A percentile compares a stretch with the other conserved stretches of the same genome.
Evolutionary conservation across 1,140 invertebrate genomes (phyloP).

Genomic region (Lepidurus couesii): DNA sequence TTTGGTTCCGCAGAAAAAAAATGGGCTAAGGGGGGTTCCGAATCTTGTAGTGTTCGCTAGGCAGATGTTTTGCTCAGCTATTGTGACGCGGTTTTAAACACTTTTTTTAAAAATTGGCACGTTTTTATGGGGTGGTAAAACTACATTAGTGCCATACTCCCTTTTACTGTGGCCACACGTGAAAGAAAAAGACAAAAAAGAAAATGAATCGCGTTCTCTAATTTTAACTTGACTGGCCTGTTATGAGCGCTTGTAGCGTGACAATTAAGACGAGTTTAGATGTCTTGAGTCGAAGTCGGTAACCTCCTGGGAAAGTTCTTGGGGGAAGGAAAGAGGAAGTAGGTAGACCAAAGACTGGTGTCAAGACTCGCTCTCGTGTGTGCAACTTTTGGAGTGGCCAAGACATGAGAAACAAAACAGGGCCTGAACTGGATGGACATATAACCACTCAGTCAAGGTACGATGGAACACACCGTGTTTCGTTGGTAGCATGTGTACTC

Average conservation of each 20-base stretch:
- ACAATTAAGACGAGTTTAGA: neutral
- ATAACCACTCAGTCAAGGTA: neutral
- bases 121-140: neutral
- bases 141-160: neutral
- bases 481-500: neutral
- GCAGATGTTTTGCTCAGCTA: slow-evolving; percentile 12
- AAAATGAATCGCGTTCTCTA: neutral
- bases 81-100: neutral
- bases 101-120: neutral
- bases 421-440: neutral
- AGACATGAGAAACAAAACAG: neutral
- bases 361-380: neutral
- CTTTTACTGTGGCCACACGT: neutral
- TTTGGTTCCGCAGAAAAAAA: slow-evolving; percentile 17
- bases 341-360: neutral
- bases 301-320: neutral
- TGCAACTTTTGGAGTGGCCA: neutral
- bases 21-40: slow-evolving; percentile 6
- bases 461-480: neutral
- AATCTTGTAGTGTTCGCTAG: neutral
- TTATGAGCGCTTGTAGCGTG: neutral
- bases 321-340: neutral
- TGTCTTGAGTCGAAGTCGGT: neutral
- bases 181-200: neutral
- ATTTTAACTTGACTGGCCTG: neutral